Percentiles rank a stretch among this genome's conserved stretches.
Conservation (phyloP, 2,797 vertebrate species). For the Diplodus puntazzo region DNA sequence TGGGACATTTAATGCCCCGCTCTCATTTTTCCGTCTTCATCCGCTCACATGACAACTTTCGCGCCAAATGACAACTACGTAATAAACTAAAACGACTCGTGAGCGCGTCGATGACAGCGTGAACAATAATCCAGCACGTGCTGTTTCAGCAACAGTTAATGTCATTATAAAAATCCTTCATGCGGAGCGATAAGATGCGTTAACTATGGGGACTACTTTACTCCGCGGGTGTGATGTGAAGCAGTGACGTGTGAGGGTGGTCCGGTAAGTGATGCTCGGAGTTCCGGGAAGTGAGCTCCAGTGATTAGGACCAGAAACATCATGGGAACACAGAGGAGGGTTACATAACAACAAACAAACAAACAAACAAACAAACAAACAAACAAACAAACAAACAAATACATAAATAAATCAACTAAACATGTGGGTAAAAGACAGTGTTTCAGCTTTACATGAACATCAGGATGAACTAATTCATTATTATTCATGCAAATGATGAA, state of each 20-base stretch:
- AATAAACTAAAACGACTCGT: accelerated
- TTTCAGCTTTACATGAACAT: no score
- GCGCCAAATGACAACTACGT: constrained; percentile 37
- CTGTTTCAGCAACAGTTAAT: accelerated
- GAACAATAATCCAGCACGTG: accelerated
- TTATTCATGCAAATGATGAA: no score
- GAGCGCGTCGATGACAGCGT: accelerated
- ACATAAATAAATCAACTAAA: no score
- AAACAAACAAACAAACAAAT: no score
- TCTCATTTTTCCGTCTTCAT: neutral
- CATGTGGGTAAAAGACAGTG: no score
- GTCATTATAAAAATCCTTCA: accelerated
- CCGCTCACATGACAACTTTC: constrained; percentile 19
- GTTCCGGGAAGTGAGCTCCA: constrained; percentile 51
- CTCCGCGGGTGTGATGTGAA: neutral
- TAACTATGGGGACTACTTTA: constrained; percentile 1
- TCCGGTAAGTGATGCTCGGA: constrained; percentile 64
- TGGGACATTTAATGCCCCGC: constrained; percentile 7
- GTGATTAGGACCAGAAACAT: no score
- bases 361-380: neutral
- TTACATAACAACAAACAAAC: no score
- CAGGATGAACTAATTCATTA: no score
- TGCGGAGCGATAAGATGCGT: accelerated
- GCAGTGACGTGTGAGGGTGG: neutral
- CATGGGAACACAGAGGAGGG: no score